phyloP scores from a whole-genome alignment of 2,113 vertebrate species.

The Malurus elegans region DNA sequence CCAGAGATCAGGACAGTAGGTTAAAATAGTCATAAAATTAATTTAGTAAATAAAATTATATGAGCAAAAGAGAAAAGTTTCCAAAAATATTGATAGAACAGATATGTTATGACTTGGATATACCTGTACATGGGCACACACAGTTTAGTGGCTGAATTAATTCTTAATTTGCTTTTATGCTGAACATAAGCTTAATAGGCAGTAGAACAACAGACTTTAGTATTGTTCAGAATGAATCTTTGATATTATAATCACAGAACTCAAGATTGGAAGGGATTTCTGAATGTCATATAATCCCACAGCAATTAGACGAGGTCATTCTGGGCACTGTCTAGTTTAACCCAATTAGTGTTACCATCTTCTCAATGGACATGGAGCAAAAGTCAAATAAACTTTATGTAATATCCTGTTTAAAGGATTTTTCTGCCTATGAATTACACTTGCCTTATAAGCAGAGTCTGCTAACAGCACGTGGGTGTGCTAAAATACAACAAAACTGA shows the following conservation, averaged over 20 bases:
- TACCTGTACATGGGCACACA: background rate
- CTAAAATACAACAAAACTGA: background rate
- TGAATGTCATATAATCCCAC: background rate
- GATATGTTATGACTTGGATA: background rate
- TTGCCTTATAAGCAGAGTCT: background rate
- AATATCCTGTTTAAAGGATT: background rate
- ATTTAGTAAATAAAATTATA: background rate
- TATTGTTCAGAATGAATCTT: background rate
- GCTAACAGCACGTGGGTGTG: background rate
- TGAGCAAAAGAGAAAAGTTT: background rate
- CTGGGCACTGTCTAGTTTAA: background rate
- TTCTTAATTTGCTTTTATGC: background rate
- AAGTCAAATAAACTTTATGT: background rate
- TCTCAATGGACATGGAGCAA: background rate
- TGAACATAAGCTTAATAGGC: background rate
- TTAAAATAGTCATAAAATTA: background rate
- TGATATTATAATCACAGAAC: background rate
- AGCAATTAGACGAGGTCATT: background rate
- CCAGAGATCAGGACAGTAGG: background rate
- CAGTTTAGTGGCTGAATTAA: background rate
- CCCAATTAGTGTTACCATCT: fast-evolving
- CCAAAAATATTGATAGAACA: background rate
- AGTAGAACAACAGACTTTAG: background rate
- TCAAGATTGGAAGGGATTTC: background rate
- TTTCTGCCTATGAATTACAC: background rate